A percentile compares a stretch with the other conserved stretches of the same genome.
These are phyloP conservation scores for Ischnura elegans DNA, from an alignment of 2,888 invertebrate species.

Conservation along the genomic window DNA sequence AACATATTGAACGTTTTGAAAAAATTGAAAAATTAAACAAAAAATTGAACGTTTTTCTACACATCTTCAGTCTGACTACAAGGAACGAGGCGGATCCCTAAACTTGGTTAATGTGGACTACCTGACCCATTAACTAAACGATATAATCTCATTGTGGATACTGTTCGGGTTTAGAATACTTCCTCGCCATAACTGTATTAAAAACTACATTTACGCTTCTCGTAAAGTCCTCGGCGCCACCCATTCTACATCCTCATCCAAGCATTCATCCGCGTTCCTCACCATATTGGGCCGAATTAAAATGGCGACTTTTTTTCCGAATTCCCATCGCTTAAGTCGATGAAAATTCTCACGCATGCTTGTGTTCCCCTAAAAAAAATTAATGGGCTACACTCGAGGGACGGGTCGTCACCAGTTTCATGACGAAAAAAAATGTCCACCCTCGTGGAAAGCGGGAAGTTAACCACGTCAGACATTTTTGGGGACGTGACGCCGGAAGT, in stretches of 20 bases:
- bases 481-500: background rate
- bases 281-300: background rate
- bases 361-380: background rate
- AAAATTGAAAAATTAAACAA: too few relatives aligned
- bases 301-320: background rate
- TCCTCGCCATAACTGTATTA: too few relatives aligned
- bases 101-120: too few relatives aligned
- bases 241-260: background rate
- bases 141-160: too few relatives aligned
- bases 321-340: background rate
- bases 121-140: too few relatives aligned
- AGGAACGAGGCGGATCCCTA: too few relatives aligned
- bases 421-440: background rate
- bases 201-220: too few relatives aligned
- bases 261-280: background rate
- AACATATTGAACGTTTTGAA: too few relatives aligned
- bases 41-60: too few relatives aligned
- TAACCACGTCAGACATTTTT: background rate
- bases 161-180: too few relatives aligned
- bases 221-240: background rate
- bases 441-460: background rate
- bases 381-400: background rate
- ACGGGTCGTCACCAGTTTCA: background rate
- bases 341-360: constrained; percentile 17
- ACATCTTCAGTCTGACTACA: too few relatives aligned